Conservation (phyloP, 2,797 vertebrate species). For the Emydoidea blandingii region DNA sequence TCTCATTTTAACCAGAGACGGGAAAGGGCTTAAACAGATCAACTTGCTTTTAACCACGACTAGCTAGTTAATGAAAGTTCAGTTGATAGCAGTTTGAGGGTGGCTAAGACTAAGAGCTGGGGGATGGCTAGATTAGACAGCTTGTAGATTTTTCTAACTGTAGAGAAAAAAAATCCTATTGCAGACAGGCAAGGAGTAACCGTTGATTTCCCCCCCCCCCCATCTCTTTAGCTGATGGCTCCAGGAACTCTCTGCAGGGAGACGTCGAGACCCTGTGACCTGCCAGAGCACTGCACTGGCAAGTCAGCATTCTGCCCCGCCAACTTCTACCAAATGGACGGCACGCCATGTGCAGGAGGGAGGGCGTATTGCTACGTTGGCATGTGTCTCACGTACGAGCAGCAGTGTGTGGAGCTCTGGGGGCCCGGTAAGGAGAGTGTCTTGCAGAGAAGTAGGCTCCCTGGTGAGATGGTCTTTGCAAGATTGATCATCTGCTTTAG, state of each 20-base stretch:
- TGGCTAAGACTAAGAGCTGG: background rate
- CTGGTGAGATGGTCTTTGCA: background rate
- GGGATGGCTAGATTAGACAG: background rate
- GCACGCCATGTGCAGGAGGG: constrained; percentile 85
- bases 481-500: background rate
- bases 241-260: constrained; percentile 90
- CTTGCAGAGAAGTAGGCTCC: background rate
- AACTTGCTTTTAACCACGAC: background rate
- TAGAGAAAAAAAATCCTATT: background rate
- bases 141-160: accelerated
- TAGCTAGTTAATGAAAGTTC: background rate
- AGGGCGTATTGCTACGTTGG: constrained; percentile 96
- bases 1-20: background rate
- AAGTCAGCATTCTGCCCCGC: constrained; percentile 91
- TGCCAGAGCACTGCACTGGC: constrained; percentile 95
- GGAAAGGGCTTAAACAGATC: background rate
- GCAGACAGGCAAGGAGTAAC: background rate
- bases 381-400: constrained; percentile 95
- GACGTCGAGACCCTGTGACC: constrained; percentile 89
- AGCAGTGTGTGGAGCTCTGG: constrained; percentile 95
- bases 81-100: background rate
- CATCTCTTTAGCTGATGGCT: constrained; percentile 85
- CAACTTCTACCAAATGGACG: constrained; percentile 94
- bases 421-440: constrained; percentile 86
- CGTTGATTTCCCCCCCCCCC: accelerated